A percentile compares a stretch with the other conserved stretches of the same genome.
Evolutionary conservation across 2,113 vertebrate species (phyloP).

Genomic region (Oreochromis spilurus): DNA sequence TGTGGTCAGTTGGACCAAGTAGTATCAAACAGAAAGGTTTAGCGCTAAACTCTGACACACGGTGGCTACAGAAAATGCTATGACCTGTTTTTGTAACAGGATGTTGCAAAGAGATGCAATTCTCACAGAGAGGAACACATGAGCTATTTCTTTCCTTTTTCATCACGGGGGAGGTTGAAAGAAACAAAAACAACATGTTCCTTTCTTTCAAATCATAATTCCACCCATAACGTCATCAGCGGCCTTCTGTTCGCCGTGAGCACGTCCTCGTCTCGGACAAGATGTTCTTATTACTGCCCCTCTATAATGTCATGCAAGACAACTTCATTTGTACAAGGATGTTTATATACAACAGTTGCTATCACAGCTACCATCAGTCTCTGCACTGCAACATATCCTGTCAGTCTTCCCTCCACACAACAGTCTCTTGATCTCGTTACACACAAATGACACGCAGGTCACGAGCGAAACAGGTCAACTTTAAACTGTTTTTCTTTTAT

Average conservation of each 20-base stretch:
- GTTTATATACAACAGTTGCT: conserved; percentile 24
- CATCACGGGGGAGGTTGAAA: background rate
- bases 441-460: background rate
- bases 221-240: background rate
- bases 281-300: background rate
- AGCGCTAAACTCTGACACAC: background rate
- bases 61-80: background rate
- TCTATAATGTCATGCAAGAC: background rate
- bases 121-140: conserved; percentile 27
- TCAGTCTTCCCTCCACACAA: conserved; percentile 23
- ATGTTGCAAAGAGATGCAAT: conserved; percentile 58
- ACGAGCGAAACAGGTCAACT: background rate
- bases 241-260: background rate
- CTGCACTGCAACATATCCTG: conserved; percentile 58
- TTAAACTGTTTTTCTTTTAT: background rate
- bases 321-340: background rate
- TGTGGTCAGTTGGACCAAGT: background rate
- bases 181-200: background rate
- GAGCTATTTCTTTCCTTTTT: conserved; percentile 55
- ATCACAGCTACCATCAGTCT: conserved; percentile 41
- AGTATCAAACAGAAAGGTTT: background rate
- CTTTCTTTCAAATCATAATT: background rate
- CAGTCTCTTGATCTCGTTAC: conserved; percentile 7
- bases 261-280: background rate
- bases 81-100: conserved; percentile 62